Conservation (phyloP, 2,888 invertebrate species). For the Pseudococcus jackbeardsleyi region DNA sequence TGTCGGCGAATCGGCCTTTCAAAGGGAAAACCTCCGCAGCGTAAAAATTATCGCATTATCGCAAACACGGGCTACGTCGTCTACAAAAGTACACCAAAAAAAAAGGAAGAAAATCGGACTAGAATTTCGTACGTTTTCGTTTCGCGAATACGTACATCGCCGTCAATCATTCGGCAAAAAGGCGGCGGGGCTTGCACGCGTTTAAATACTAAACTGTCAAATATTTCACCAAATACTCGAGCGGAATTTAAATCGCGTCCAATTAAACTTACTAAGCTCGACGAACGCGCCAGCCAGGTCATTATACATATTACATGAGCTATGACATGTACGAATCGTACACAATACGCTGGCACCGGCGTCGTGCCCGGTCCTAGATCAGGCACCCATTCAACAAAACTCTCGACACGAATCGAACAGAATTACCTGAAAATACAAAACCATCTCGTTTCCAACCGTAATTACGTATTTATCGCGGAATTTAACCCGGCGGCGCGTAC, state of each 20-base stretch:
- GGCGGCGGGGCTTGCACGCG: background rate
- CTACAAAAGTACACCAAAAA: background rate
- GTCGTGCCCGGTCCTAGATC: too few species aligned
- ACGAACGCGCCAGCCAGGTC: background rate
- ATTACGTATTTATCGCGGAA: constrained; percentile 2
- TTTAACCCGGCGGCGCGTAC: background rate
- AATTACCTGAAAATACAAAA: background rate
- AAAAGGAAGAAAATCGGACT: background rate
- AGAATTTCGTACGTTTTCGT: background rate
- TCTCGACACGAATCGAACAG: background rate
- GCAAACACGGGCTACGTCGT: background rate
- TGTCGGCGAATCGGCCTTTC: background rate
- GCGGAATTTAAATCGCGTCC: constrained; percentile 22
- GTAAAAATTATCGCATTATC: constrained; percentile 16
- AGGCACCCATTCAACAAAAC: background rate
- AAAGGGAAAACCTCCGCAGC: background rate
- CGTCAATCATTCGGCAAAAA: background rate
- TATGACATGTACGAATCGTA: background rate
- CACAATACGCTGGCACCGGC: too few species aligned
- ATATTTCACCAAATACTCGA: constrained; percentile 34
- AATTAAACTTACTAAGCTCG: constrained; percentile 25
- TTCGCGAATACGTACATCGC: constrained; percentile 20
- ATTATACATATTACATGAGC: constrained; percentile 36
- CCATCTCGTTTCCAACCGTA: background rate
- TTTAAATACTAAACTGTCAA: constrained; percentile 16